Evolutionary conservation across 1,140 invertebrate genomes (phyloP).

Genomic region (Drosophila burlai): DNA sequence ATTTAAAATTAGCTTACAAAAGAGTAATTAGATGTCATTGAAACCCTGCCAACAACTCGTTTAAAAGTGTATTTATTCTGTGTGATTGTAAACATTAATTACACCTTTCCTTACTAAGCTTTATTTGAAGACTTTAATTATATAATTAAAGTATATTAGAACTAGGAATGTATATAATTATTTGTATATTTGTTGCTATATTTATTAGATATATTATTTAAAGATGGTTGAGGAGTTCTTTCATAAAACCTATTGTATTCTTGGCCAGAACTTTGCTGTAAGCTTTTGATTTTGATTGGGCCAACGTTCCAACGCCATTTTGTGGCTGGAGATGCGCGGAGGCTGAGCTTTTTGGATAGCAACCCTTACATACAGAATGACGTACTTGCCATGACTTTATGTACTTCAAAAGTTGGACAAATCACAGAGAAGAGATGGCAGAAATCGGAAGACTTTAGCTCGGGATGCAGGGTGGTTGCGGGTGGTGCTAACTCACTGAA

Average conservation of each 20-base stretch:
- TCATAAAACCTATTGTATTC: no score
- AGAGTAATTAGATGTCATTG: neutral
- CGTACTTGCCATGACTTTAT: neutral
- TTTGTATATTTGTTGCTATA: neutral
- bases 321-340: neutral
- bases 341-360: conserved; percentile 10
- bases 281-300: conserved; percentile 13
- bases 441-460: conserved; percentile 3
- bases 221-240: no score
- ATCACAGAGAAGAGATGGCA: conserved; percentile 32
- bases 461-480: conserved; percentile 42
- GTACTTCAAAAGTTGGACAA: conserved; percentile 4
- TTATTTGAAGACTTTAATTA: neutral
- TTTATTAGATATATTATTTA: neutral
- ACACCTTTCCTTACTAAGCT: neutral
- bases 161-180: neutral
- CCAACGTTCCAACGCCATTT: neutral
- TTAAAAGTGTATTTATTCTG: no score
- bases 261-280: neutral
- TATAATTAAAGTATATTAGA: neutral
- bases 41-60: no score
- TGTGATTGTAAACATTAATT: neutral
- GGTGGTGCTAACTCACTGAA: neutral
- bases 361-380: neutral
- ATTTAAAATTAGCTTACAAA: conserved; percentile 9